Conservation (phyloP, 37 sponge, comb jelly and placozoan genomes). For the Ianthella basta region DNA sequence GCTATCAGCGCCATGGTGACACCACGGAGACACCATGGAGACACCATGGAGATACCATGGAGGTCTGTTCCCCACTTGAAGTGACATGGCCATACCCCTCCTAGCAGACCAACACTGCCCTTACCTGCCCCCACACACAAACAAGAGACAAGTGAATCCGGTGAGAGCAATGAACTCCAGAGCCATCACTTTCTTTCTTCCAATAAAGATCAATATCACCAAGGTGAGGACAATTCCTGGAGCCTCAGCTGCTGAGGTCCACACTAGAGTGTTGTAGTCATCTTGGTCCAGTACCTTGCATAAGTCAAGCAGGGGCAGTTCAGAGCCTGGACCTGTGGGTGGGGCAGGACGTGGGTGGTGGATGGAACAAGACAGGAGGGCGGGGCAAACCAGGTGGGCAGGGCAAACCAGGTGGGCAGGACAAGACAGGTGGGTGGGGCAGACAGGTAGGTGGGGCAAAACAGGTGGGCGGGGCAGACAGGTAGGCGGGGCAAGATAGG, state of each 20-base stretch:
- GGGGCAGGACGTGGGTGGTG: not conserved
- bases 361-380: no score
- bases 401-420: no score
- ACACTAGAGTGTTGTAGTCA: conserved; percentile 70
- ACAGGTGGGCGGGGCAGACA: not conserved
- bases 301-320: not conserved
- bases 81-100: no score
- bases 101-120: no score
- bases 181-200: conserved; percentile 82
- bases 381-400: no score
- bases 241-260: conserved; percentile 79
- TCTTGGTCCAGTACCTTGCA: conserved; percentile 12
- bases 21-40: no score
- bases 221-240: conserved; percentile 77
- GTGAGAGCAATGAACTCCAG: conserved; percentile 53
- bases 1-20: no score
- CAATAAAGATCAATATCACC: conserved; percentile 67
- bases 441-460: no score
- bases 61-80: no score
- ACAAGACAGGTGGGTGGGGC: no score
- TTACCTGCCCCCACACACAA: conserved; percentile 60
- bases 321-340: not conserved
- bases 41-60: no score
- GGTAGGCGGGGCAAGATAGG: no score
- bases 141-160: conserved; percentile 66